phyloP scores from a whole-genome alignment of 2,113 vertebrate species.

The Trematocara nigrifrons region DNA sequence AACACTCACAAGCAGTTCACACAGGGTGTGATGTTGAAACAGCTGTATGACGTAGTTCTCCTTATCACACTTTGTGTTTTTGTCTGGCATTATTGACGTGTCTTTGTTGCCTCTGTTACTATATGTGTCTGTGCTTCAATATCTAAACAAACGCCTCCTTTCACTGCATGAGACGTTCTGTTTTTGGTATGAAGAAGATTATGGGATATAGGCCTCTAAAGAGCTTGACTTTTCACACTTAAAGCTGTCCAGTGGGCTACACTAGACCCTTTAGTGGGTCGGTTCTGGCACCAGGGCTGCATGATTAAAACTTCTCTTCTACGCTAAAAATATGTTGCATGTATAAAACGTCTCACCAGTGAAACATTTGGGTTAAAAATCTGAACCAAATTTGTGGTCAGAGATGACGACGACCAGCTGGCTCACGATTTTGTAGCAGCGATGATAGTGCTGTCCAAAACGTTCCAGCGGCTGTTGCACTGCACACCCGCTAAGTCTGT shows the following conservation, averaged over 20 bases:
- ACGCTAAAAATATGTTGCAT: background rate
- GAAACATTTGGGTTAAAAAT: background rate
- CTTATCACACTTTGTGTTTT: background rate
- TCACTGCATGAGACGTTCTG: background rate
- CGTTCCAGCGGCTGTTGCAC: background rate
- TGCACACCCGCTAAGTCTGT: background rate
- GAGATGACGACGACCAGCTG: background rate
- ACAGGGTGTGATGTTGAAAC: background rate
- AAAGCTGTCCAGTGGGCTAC: background rate
- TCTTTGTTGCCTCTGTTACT: background rate
- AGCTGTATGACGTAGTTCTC: background rate
- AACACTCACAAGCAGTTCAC: background rate
- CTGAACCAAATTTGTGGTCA: background rate
- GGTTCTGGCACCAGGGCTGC: background rate
- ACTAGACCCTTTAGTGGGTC: fast-evolving
- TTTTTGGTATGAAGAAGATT: background rate
- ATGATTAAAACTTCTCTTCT: background rate
- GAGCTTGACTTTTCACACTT: fast-evolving
- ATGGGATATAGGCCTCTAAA: background rate
- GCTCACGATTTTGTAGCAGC: background rate
- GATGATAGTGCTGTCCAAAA: background rate
- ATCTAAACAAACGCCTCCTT: background rate
- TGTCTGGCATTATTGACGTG: background rate
- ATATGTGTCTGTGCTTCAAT: fast-evolving
- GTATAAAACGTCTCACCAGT: background rate